Evolutionary conservation across 2,888 invertebrate species (phyloP).

Genomic region (Torymus tubicola): DNA sequence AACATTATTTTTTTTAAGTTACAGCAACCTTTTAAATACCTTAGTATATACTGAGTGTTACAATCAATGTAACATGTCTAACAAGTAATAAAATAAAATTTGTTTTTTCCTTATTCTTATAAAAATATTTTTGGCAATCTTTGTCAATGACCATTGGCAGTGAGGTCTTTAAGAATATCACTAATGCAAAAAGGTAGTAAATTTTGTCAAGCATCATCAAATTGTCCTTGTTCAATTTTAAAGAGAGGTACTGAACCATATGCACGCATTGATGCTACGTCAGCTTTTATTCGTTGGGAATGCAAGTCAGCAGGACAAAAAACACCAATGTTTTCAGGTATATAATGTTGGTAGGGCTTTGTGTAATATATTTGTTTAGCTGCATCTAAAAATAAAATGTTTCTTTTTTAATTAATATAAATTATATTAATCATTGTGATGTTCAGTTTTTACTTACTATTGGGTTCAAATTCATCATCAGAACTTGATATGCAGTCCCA

Average conservation of each 20-base stretch:
- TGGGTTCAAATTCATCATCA: conserved; percentile 55
- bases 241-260: conserved; percentile 45
- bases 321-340: neutral
- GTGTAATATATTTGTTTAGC: too few species aligned
- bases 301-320: conserved; percentile 58
- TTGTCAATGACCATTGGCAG: too few species aligned
- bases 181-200: conserved; percentile 1
- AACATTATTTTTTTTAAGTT: too few species aligned
- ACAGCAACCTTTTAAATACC: too few species aligned
- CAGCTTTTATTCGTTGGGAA: conserved; percentile 31
- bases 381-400: neutral
- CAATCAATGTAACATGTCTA: too few species aligned
- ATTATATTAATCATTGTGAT: neutral
- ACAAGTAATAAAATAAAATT: too few species aligned
- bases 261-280: conserved; percentile 45
- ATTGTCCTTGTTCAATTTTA: conserved; percentile 51
- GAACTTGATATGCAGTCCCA: conserved; percentile 47
- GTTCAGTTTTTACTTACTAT: conserved; percentile 25
- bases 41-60: too few species aligned
- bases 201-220: conserved; percentile 53
- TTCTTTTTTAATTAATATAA: neutral
- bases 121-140: conserved; percentile 8
- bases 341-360: neutral
- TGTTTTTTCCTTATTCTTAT: neutral
- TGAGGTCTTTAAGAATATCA: neutral